These are phyloP conservation scores for Zaprionus lineosus DNA, from an alignment of 2,888 invertebrate species.

Conservation along the genomic window DNA sequence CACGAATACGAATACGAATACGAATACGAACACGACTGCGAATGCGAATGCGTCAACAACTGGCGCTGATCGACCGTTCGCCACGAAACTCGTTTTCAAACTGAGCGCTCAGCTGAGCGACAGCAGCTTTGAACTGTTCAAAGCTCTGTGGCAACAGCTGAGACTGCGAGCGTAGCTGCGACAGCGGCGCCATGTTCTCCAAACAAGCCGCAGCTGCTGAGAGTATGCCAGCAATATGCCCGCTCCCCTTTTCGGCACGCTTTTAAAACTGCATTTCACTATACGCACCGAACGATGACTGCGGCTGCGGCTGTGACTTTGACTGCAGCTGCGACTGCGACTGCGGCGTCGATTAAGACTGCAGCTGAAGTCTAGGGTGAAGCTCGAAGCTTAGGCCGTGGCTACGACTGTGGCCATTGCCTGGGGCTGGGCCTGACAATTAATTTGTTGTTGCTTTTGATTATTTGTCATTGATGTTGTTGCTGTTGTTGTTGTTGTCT, in stretches of 20 bases:
- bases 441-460: constrained; percentile 33
- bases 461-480: constrained; percentile 7
- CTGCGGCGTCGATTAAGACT: neutral
- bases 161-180: constrained; percentile 12
- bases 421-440: constrained; percentile 47
- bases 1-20: constrained; percentile 24
- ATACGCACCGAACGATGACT: constrained; percentile 24
- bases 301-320: constrained; percentile 2
- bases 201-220: constrained; percentile 29
- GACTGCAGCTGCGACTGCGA: neutral
- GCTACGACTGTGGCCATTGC: neutral
- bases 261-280: constrained; percentile 53
- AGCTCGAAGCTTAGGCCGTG: constrained; percentile 12
- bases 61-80: constrained; percentile 68
- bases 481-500: constrained; percentile 23
- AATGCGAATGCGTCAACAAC: constrained; percentile 42
- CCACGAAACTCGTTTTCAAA: constrained; percentile 79
- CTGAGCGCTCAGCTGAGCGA: constrained; percentile 65
- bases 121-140: constrained; percentile 39
- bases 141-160: constrained; percentile 51
- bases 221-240: constrained; percentile 11
- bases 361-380: constrained; percentile 24
- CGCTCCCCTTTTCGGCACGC: constrained; percentile 36
- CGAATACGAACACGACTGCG: constrained; percentile 15
- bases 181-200: constrained; percentile 37